Base-by-base conservation (phyloP, 30 jellyfish, hydroid and myxozoan species). In the Aurelia sp. region DNA sequence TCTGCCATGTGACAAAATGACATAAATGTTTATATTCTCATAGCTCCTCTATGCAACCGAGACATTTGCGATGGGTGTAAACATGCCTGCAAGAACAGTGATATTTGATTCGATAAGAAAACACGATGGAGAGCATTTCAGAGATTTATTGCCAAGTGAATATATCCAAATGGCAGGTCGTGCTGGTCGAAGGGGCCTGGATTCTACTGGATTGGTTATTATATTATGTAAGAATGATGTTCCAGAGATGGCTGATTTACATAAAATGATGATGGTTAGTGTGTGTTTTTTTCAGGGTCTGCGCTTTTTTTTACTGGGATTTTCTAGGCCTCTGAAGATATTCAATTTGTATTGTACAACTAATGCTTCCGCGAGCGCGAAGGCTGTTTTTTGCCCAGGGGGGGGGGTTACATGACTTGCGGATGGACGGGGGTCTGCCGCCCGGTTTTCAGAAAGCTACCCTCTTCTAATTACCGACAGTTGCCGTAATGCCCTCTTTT, bases 141-240 rank as follows among this genome's bases (percentile, higher is more conserved):
- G 99, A 33, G 96, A 96, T 61, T 77, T 96, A 44, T 75, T 86
- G 48, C 94, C 99, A 18, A 86, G 96, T 85, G 99, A 96, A 73
- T 96, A 96, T 77, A 96, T 91, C 44, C 99, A 96, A 80, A 96
- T 96, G 99, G 99, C 99, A 4, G 99, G 99, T 22, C 97, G 99
- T 47, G 99, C 99, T 5, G 99, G 99, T 5, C 64, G 99, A 66
- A 95, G 99, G 55, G 99, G 99, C 19, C 90, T 91, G 87, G 99
- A 96, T 79, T 86, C 96, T 22, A 90, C 97, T 52, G 99, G 99
- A 55, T 83, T 94, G 84, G 99, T 96, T 22, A 87, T 91, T 60
- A 27, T 96, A 21, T 66, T 96, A 53, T 94, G 99, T 74, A 94
- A 94, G 66, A 91, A 82, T 20, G 99, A 89, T 62, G 97, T 89